Conservation (phyloP, 2,113 vertebrate genomes). For the Tauraco erythrolophus region DNA sequence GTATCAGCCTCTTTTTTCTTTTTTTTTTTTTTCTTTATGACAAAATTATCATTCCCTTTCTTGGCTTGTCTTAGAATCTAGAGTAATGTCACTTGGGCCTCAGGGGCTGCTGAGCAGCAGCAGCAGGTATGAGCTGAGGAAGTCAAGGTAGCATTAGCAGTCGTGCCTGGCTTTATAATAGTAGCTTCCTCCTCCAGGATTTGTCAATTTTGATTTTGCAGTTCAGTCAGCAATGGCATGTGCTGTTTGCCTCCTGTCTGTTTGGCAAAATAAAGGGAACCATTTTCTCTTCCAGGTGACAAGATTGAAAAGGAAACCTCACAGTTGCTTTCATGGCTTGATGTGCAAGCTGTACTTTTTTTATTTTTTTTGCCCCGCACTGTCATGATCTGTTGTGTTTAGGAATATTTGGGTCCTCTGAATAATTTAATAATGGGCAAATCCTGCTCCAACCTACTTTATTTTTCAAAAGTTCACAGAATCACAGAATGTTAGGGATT, state of each 20-base stretch:
- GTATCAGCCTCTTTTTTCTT: neutral
- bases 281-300: slow-evolving; percentile 68
- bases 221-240: slow-evolving; percentile 61
- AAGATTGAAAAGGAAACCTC: slow-evolving; percentile 53
- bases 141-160: slow-evolving; percentile 11
- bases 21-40: neutral
- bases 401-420: neutral
- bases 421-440: neutral
- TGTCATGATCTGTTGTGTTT: neutral
- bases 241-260: slow-evolving; percentile 72
- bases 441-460: neutral
- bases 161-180: slow-evolving; percentile 35
- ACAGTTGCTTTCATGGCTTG: neutral
- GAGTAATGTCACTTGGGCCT: slow-evolving; percentile 43
- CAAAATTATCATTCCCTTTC: slow-evolving; percentile 43
- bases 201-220: slow-evolving; percentile 76
- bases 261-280: slow-evolving; percentile 66
- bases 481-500: no score
- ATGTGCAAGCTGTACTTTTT: neutral
- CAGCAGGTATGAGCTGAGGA: slow-evolving; percentile 20
- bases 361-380: neutral
- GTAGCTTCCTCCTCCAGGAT: slow-evolving; percentile 60
- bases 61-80: slow-evolving; percentile 32
- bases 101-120: neutral
- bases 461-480: neutral